Evolutionary conservation across 23 tunicate genomes (phyloP), one percentile per base, ranked within the genome.

Genomic region (Trididemnum clinides): DNA sequence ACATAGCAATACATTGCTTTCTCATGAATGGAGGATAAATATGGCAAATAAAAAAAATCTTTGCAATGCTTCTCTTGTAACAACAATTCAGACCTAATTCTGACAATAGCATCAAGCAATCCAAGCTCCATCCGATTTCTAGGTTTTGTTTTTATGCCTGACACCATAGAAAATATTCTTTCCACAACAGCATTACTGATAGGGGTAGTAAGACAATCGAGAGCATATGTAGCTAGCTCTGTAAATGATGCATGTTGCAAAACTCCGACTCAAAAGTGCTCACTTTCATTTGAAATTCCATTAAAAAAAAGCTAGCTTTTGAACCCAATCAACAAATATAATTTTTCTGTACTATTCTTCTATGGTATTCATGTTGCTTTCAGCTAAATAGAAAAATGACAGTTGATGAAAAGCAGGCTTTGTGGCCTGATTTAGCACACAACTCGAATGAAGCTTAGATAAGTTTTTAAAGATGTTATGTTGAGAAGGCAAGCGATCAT

Each of bases 141-240:
- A 25, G 83, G 39, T 78, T 74, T 78, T 29, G 65, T 78, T 51
- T 78, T 51, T 51, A 51, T 39, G 18, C 39, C 64, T 10, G 83
- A 25, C 1, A 51, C 21, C 51, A 78, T 4, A 26, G 83, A 78
- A 32, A 78, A 78, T 1, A 78, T 31, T 26, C 66, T 51, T 37
- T 78, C 65, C 7, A 78, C 83, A 18, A 78, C 83, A 28, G 83
- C 66, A 51, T 78, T 78, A 54, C 83, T 78, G 64, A 78, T 39
- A 3, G 83, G 83, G 2, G 37, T 50, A 18, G 12, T 39, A 29
- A 78, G 83, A 32, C 83, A 78, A 22, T 65, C 51, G 2, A 51
- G 65, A 50, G 83, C 83, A 51, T 51, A 78, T 51, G 10, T 26
- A 78, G 83, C 83, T 4, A 78, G 36, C 10, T 78, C 83, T 34